These are phyloP conservation scores for Spermophilus dauricus DNA, from an alignment of 2,113 vertebrate species.

Conservation along the genomic window DNA sequence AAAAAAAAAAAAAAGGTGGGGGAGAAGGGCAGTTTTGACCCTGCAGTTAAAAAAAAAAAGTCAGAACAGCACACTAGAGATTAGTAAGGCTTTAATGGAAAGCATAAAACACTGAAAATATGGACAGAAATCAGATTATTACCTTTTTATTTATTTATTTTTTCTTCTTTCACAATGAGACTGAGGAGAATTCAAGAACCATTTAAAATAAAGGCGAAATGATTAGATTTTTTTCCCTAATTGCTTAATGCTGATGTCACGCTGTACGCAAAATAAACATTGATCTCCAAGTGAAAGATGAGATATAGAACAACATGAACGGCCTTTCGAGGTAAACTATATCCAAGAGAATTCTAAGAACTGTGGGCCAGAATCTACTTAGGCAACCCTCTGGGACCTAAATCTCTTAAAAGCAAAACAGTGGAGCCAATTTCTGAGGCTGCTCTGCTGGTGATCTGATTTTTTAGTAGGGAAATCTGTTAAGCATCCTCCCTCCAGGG, in stretches of 20 bases:
- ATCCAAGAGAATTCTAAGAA: slow-evolving; percentile 65
- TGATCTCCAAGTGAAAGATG: slow-evolving; percentile 69
- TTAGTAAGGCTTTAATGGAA: slow-evolving; percentile 85
- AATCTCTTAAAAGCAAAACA: slow-evolving; percentile 51
- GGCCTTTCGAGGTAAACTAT: slow-evolving; percentile 63
- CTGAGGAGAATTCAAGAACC: slow-evolving; percentile 87
- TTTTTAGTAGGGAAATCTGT: slow-evolving; percentile 37
- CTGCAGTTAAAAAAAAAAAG: slow-evolving; percentile 83
- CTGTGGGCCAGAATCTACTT: slow-evolving; percentile 73
- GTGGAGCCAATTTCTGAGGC: slow-evolving; percentile 71
- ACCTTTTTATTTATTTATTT: slow-evolving; percentile 79
- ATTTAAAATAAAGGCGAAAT: slow-evolving; percentile 86
- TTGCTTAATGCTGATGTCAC: slow-evolving; percentile 83
- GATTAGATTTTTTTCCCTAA: slow-evolving; percentile 87
- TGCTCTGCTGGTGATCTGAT: slow-evolving; percentile 49
- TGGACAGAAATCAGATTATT: slow-evolving; percentile 88
- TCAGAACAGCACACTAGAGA: slow-evolving; percentile 82
- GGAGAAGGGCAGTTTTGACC: slow-evolving; percentile 83
- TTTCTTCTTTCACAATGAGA: slow-evolving; percentile 85
- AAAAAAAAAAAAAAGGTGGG: background rate
- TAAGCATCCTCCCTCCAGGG: slow-evolving; percentile 48
- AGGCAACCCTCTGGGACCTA: slow-evolving; percentile 67
- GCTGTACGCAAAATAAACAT: slow-evolving; percentile 77
- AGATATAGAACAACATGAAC: slow-evolving; percentile 47
- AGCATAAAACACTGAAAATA: slow-evolving; percentile 88